phyloP scores from a whole-genome alignment of 2,113 vertebrate genomes.

The Heloderma charlesbogerti region DNA sequence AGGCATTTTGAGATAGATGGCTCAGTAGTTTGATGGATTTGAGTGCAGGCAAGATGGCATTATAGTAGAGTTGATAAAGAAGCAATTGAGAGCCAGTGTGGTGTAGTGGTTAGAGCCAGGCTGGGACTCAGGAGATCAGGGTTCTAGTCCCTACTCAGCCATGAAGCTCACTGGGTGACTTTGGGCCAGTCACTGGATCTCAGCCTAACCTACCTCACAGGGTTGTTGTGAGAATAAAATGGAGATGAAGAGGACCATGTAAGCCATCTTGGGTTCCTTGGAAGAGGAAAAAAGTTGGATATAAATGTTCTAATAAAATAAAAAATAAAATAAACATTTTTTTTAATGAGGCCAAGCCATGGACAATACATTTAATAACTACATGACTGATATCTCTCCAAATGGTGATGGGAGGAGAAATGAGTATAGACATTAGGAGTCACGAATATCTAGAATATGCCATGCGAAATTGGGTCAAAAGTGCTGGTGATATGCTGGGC shows the following conservation, averaged over 20 bases:
- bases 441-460: background rate
- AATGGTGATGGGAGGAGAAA: background rate
- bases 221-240: too few relatives aligned
- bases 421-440: background rate
- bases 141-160: too few relatives aligned
- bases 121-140: too few relatives aligned
- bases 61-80: background rate
- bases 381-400: background rate
- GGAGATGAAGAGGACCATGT: too few relatives aligned
- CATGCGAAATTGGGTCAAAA: background rate
- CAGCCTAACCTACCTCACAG: too few relatives aligned
- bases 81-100: background rate
- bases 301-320: too few relatives aligned
- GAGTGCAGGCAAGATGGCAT: slow-evolving; percentile 8
- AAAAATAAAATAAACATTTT: background rate
- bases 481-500: background rate
- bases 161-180: too few relatives aligned
- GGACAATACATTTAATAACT: background rate
- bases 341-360: background rate
- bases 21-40: slow-evolving; percentile 22
- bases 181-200: too few relatives aligned
- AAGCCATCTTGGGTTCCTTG: too few relatives aligned
- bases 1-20: slow-evolving; percentile 8
- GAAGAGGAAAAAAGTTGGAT: too few relatives aligned
- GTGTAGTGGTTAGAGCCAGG: too few relatives aligned